Evolutionary conservation across 2,113 vertebrate species (phyloP).

Genomic region (Sceloporus undulatus): DNA sequence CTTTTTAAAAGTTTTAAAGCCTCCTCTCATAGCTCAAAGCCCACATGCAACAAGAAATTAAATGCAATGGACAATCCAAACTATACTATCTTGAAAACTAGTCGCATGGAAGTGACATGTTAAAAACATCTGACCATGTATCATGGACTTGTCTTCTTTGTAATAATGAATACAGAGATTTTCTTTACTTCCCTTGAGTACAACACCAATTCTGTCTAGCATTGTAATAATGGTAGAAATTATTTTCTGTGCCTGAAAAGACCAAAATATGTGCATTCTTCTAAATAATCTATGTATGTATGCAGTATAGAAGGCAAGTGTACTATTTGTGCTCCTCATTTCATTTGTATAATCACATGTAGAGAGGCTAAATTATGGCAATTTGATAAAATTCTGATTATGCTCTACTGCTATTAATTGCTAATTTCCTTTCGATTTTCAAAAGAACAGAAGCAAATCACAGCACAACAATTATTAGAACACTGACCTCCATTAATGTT

Average conservation of each 20-base stretch:
- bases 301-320: not conserved
- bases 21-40: not conserved
- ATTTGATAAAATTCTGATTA: not conserved
- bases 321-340: not conserved
- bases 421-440: not conserved
- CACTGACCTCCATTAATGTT: conserved; percentile 1
- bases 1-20: not conserved
- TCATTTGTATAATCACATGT: not conserved
- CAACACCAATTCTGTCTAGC: not conserved
- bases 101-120: not conserved
- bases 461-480: conserved; percentile 12
- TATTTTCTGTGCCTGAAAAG: not conserved
- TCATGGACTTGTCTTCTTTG: not conserved
- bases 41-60: not conserved
- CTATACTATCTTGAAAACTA: not conserved
- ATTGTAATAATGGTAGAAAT: not conserved
- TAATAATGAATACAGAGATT: not conserved
- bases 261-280: not conserved
- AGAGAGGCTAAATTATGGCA: conserved; percentile 24
- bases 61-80: not conserved
- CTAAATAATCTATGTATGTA: too few relatives aligned
- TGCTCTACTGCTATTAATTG: not conserved
- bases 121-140: not conserved
- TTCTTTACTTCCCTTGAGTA: not conserved
- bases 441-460: not conserved